These are phyloP conservation scores for Nycticorax nycticorax DNA, from an alignment of 2,113 vertebrate genomes.

Conservation along the genomic window DNA sequence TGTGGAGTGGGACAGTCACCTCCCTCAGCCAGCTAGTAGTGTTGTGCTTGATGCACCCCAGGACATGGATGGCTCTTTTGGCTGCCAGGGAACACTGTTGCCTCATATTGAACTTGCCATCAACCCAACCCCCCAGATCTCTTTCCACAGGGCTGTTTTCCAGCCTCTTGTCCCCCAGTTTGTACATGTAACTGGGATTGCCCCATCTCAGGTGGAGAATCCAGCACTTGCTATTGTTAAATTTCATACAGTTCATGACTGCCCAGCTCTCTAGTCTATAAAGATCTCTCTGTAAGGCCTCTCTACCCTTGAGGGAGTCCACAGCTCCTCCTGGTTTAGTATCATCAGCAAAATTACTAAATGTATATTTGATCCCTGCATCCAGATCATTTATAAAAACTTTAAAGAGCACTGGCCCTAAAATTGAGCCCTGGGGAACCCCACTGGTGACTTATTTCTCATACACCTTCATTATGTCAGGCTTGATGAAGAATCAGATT, in stretches of 20 bases:
- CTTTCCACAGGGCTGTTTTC: not conserved
- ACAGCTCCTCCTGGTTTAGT: not conserved
- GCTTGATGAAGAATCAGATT: not conserved
- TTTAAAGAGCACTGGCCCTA: not conserved
- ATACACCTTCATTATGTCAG: not conserved
- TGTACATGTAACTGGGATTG: not conserved
- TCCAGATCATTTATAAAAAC: not conserved
- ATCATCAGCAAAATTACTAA: not conserved
- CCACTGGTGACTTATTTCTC: not conserved
- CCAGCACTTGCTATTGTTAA: not conserved
- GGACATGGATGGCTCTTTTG: not conserved
- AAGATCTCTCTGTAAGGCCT: not conserved
- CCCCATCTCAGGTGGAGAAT: not conserved
- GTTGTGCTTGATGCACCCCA: not conserved
- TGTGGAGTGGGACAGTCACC: not conserved
- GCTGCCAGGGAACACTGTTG: not conserved
- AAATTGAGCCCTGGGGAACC: not conserved
- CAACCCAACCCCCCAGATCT: not conserved
- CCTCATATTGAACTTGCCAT: not conserved
- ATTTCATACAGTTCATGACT: not conserved
- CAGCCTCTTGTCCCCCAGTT: fast-evolving
- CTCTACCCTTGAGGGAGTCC: not conserved
- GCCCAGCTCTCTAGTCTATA: not conserved
- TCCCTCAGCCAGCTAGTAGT: fast-evolving
- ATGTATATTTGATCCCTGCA: fast-evolving